Conservation (phyloP, 2,113 vertebrate genomes). For the Chamaea fasciata region DNA sequence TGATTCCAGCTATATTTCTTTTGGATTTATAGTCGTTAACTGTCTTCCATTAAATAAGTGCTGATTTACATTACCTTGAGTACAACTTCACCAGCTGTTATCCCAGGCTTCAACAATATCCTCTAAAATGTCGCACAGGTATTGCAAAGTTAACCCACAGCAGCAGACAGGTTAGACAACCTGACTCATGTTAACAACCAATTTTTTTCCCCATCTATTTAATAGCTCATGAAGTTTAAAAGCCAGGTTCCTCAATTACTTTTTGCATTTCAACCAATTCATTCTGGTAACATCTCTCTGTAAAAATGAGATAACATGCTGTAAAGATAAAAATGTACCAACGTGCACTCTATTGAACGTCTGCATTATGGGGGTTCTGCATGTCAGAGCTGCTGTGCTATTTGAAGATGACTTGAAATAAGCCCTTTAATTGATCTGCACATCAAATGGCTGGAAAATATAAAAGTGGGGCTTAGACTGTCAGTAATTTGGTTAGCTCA, state of each 20-base stretch:
- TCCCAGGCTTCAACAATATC: neutral
- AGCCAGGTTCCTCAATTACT: neutral
- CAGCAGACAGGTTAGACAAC: neutral
- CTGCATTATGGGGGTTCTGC: neutral
- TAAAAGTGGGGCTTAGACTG: neutral
- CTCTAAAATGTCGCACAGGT: neutral
- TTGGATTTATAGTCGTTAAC: neutral
- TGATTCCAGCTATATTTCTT: neutral
- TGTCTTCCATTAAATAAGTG: neutral
- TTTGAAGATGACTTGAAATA: neutral
- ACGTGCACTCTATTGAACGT: neutral
- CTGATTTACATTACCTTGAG: neutral
- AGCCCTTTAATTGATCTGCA: constrained; percentile 8
- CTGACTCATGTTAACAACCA: neutral
- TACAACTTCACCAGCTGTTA: neutral
- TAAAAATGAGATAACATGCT: constrained; percentile 25
- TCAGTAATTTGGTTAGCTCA: neutral
- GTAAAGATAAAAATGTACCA: constrained; percentile 34
- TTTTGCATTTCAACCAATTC: constrained; percentile 11
- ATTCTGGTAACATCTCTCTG: neutral
- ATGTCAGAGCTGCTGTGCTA: neutral
- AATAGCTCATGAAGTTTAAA: constrained; percentile 22
- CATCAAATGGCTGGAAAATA: constrained; percentile 31
- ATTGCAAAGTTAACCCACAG: neutral
- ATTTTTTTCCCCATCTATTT: neutral